Evolutionary conservation across 2,888 invertebrate species (phyloP).

Genomic region (Bellardia bayeri): DNA sequence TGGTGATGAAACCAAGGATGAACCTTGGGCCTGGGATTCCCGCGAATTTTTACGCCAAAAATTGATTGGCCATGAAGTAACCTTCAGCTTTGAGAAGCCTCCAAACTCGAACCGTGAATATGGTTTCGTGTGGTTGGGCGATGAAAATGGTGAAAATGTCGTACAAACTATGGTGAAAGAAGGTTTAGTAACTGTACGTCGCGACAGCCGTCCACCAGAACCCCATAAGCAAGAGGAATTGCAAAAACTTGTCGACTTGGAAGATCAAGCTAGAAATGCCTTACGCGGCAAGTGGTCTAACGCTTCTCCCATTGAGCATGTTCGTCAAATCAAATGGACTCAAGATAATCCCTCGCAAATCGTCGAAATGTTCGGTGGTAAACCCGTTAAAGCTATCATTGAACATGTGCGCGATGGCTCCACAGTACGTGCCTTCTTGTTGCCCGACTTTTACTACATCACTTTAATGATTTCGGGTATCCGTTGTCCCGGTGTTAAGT

Average conservation of each 20-base stretch:
- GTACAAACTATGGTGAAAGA: slow-evolving; percentile 94
- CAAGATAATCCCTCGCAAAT: slow-evolving; percentile 93
- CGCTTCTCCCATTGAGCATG: slow-evolving; percentile 86
- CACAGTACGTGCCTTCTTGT: slow-evolving; percentile 94
- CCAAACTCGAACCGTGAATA: slow-evolving; percentile 94
- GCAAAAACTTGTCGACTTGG: slow-evolving; percentile 91
- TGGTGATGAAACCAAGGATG: slow-evolving; percentile 90
- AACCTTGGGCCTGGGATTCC: slow-evolving; percentile 99
- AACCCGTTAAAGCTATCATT: slow-evolving; percentile 96
- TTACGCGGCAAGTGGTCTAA: slow-evolving; percentile 93
- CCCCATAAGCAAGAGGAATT: slow-evolving; percentile 88
- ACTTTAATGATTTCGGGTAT: slow-evolving; percentile 98
- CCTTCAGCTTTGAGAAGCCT: slow-evolving; percentile 93
- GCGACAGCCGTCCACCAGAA: slow-evolving; percentile 86
- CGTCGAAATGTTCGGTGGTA: slow-evolving; percentile 93
- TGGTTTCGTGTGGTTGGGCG: slow-evolving; percentile 93
- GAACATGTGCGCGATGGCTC: slow-evolving; percentile 99
- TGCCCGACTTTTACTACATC: slow-evolving; percentile 95
- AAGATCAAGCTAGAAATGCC: slow-evolving; percentile 94
- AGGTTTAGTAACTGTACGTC: slow-evolving; percentile 93
- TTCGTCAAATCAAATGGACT: slow-evolving; percentile 94
- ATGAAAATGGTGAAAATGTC: slow-evolving; percentile 92
- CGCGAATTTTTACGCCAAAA: slow-evolving; percentile 97
- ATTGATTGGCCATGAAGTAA: slow-evolving; percentile 95
- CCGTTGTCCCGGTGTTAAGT: slow-evolving; percentile 92